phyloP scores from a whole-genome alignment of 2,113 vertebrate species.

The Xiphias gladius region DNA sequence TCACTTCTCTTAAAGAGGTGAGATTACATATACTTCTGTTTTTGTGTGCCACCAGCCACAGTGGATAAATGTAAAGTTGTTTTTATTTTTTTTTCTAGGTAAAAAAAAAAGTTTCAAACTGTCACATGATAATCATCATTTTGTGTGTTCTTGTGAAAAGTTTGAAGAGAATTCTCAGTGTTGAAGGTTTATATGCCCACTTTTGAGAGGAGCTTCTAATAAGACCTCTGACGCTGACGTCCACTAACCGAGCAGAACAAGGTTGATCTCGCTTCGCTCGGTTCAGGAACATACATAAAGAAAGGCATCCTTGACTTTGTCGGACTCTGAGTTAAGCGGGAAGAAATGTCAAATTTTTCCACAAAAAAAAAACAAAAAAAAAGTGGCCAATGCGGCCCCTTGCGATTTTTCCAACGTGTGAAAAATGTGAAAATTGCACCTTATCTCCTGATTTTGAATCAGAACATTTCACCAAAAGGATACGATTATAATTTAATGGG shows the following conservation, averaged over 20 bases:
- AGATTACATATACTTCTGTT: neutral
- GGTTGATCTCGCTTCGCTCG: neutral
- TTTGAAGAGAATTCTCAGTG: neutral
- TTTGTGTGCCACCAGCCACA: neutral
- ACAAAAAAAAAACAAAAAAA: no score
- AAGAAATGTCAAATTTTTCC: neutral
- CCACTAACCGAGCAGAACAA: neutral
- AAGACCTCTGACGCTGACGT: neutral
- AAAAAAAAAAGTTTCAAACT: neutral
- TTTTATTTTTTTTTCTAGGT: no score
- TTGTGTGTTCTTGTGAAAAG: neutral
- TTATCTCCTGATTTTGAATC: slow-evolving; percentile 53
- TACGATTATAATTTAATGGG: neutral
- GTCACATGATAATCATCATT: neutral
- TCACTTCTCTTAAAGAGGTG: neutral
- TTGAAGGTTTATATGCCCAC: neutral
- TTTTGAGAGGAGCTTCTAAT: neutral
- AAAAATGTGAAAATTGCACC: slow-evolving; percentile 58
- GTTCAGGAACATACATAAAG: neutral
- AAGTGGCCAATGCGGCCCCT: neutral
- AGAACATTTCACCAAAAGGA: slow-evolving; percentile 17
- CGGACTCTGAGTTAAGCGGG: neutral
- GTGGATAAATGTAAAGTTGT: neutral
- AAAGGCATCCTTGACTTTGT: neutral
- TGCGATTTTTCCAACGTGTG: neutral